Base-by-base conservation (phyloP, 2,888 invertebrate species). In the Drosophila cracens region DNA sequence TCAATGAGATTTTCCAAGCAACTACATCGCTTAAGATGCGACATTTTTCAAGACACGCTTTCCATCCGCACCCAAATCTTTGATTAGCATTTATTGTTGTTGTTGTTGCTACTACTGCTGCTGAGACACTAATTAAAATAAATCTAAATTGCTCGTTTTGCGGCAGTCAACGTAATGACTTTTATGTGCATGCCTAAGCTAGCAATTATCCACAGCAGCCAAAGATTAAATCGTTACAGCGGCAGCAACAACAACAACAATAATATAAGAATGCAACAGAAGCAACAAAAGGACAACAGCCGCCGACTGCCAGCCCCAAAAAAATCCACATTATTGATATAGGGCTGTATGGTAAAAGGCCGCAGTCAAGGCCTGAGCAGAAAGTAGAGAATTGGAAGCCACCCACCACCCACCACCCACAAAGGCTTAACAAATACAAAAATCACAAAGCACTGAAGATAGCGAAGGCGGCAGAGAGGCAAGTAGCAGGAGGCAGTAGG, bases 91-190 rank as follows among this genome's bases (percentile, higher is more conserved):
- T 85, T 74, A 70, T 25, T 46, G 21, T 46, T 38, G 38, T 36
- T 21, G 21, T 18, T 18, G 49, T 18, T 60, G 61, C 21, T 56
- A 21, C 11, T 61, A 60, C 21, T 49, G 56, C 57, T 61, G 57
- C 36, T 53, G 68, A 61, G 66, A 70, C 74, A 80, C 87, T 85
- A 89, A 85, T 85, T 85, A 85, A 82, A 89, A 85, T 85, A 85
- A 85, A 85, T 85, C 87, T 85, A 84, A 89, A 85, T 85, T 87
- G 85, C 85, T 76, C 89, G 85, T 85, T 85, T 87, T 89, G 85
- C 66, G 85, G 85, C 82, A 87, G 82, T 85, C 87, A 75, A 68
- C 77, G 87, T 89, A 85, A 85, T 85, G 85, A 78, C 85, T 89
- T 85, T 85, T 85, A 89, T 85, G 87, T 84, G 85, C 85, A 84